Evolutionary conservation across 2,888 invertebrate genomes (phyloP).

Genomic region (Drosophila putrida): DNA sequence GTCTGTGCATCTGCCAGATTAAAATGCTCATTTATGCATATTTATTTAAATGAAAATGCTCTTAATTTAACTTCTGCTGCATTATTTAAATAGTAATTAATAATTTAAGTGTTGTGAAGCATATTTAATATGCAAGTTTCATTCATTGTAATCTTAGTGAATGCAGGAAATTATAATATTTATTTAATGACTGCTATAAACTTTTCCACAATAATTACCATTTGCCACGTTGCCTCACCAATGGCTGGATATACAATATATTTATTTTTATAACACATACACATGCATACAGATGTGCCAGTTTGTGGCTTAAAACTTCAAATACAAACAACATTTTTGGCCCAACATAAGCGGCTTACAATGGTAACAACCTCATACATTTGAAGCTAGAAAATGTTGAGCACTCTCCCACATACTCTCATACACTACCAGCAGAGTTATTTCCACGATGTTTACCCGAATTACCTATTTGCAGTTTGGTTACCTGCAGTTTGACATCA

Average conservation of each 20-base stretch:
- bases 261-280: constrained; percentile 4
- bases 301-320: constrained; percentile 77
- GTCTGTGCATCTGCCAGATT: constrained; percentile 38
- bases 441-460: constrained; percentile 14
- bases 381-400: constrained; percentile 8
- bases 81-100: constrained; percentile 75
- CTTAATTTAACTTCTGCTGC: constrained; percentile 74
- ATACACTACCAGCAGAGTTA: constrained; percentile 6
- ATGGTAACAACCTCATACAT: constrained; percentile 61
- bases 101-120: constrained; percentile 68
- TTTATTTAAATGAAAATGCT: constrained; percentile 78
- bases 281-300: constrained; percentile 50
- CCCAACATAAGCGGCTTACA: constrained; percentile 75
- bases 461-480: constrained; percentile 66
- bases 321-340: constrained; percentile 73
- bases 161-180: constrained; percentile 73
- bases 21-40: constrained; percentile 65
- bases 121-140: constrained; percentile 64
- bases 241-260: background rate
- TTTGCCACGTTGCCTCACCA: constrained; percentile 27
- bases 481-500: constrained; percentile 70
- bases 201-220: constrained; percentile 47
- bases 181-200: constrained; percentile 74
- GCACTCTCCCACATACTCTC: background rate
- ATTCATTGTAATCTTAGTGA: constrained; percentile 63